A percentile compares a stretch with the other conserved stretches of the same genome.
phyloP scores from a whole-genome alignment of 2,113 vertebrate genomes.

The Trochalopteron elliotii region DNA sequence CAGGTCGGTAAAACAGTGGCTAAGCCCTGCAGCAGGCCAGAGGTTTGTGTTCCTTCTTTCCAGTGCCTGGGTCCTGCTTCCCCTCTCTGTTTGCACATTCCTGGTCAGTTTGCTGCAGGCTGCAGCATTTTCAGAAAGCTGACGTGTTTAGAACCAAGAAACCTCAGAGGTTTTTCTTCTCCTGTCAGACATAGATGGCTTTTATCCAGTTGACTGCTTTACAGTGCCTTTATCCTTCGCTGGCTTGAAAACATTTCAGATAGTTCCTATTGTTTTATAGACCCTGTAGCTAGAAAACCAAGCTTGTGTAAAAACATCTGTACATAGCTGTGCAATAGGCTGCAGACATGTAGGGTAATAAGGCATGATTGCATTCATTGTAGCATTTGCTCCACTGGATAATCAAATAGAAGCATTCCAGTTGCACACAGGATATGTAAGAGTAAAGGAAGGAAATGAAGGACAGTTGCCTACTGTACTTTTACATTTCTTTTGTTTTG shows the following conservation, averaged over 20 bases:
- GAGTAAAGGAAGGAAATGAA: constrained; percentile 58
- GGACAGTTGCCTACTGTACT: constrained; percentile 34
- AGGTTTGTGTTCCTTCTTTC: background rate
- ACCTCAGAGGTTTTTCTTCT: constrained; percentile 35
- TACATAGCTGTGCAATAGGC: constrained; percentile 36
- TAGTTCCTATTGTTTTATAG: constrained; percentile 58
- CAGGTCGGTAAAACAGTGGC: background rate
- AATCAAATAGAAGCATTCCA: constrained; percentile 55
- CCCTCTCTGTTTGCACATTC: background rate
- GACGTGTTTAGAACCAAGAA: background rate
- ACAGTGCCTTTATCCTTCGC: constrained; percentile 44
- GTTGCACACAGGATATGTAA: constrained; percentile 42
- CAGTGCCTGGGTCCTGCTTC: background rate
- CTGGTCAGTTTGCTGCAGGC: background rate
- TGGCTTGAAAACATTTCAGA: constrained; percentile 51
- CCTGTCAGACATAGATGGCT: constrained; percentile 42
- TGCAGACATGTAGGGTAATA: constrained; percentile 19
- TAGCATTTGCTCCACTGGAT: constrained; percentile 30
- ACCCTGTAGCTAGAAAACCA: constrained; percentile 47
- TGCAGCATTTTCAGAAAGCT: background rate
- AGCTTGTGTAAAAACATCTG: constrained; percentile 48
- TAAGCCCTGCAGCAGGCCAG: background rate
- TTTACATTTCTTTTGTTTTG: constrained; percentile 32
- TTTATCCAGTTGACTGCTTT: constrained; percentile 51
- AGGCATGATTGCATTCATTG: constrained; percentile 31